Base-by-base conservation (phyloP, 2,113 vertebrate genomes). In the Electrona antarctica region DNA sequence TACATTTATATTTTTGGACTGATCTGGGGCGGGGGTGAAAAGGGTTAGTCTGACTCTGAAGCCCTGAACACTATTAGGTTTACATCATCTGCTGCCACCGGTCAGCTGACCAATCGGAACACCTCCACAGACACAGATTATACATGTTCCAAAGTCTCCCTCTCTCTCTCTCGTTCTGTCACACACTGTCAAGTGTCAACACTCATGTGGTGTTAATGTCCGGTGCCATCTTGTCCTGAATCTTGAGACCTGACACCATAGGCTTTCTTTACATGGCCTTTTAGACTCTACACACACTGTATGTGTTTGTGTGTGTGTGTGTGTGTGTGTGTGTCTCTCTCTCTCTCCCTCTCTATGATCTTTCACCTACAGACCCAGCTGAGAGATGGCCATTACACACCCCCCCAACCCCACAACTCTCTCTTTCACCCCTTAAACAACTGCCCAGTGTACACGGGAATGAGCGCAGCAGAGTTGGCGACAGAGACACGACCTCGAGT, bases 231-330 rank as follows among this genome's bases (percentile, higher is more conserved):
- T 84, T 81, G 82, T 86, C 83, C 57, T 59, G 72, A 48, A 76
- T 84, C 78, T 73, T 81, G 84, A 85, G 83, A 88, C 86, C 75
- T 1, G 76, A 89, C 81, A 81, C 86, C 83, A 47, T 75, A 61
- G 57, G 64, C 76, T 74, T 86, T 76, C 86, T 85, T 85, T 82
- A 88, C 67, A 76, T 76, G 73, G 74, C 67, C 61, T 66, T 72
- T 74, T 71, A 80, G 75, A 80, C 33, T 41, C 33, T 41, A 33
- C 71, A 74, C 67, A 72, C 59, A 69, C 62, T 41, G 33, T 41
- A 2, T 41, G 33, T 41, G 33, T 41, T 1, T 41, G 33, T 41
- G 33, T 41, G 33, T 41, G 33, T 41, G 33, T 41, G 33, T 41
- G 33, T 41, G 33, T 41, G 33, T 41, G 33, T 41, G 33, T 41